Evolutionary conservation across 2,797 vertebrate species (phyloP).

Genomic region (Argya squamiceps): DNA sequence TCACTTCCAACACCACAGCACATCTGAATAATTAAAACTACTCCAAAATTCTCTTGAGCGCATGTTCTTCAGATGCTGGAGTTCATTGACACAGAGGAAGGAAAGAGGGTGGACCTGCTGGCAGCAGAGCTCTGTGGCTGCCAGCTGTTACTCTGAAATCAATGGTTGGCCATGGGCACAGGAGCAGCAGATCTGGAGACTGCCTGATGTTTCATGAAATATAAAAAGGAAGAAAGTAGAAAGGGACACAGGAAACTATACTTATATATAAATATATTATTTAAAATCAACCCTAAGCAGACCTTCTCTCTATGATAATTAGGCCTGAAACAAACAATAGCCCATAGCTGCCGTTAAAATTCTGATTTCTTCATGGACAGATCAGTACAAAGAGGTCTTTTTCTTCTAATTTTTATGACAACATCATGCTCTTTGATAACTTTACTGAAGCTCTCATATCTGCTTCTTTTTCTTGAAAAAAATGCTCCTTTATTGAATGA

Average conservation of each 20-base stretch:
- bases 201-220: not conserved
- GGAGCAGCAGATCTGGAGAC: not conserved
- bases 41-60: not conserved
- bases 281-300: not conserved
- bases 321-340: not conserved
- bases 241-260: not conserved
- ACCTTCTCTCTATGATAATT: not conserved
- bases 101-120: not conserved
- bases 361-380: not conserved
- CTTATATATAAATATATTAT: not conserved
- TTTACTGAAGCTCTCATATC: not conserved
- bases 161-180: rapidly evolving
- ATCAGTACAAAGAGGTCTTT: not conserved
- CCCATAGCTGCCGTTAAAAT: not conserved
- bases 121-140: not conserved
- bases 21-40: not conserved
- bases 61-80: not conserved
- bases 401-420: not conserved
- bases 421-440: not conserved
- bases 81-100: rapidly evolving
- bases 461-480: not conserved
- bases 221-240: not conserved
- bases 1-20: not conserved
- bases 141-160: not conserved
- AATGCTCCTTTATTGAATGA: not conserved